Conservation (phyloP, 2,797 vertebrate species). For the Propithecus perrieri region DNA sequence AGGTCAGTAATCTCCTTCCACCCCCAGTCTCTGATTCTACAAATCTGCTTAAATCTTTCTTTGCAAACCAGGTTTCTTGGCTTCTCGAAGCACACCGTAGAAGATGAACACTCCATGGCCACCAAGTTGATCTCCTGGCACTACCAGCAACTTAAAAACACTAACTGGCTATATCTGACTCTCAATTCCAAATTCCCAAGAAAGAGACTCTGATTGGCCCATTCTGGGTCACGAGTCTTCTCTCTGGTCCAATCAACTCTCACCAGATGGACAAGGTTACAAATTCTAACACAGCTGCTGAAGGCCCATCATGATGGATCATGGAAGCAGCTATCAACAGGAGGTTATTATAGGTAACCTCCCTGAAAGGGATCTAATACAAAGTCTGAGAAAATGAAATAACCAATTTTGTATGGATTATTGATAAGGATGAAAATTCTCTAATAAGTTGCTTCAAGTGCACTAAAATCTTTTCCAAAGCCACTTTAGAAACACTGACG, state of each 20-base stretch:
- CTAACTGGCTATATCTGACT: neutral
- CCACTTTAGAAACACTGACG: neutral
- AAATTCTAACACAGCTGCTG: neutral
- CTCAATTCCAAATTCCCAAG: neutral
- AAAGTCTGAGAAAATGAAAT: neutral
- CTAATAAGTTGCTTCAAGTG: neutral
- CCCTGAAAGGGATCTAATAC: neutral
- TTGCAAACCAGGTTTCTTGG: neutral
- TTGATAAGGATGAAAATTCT: neutral
- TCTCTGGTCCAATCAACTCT: neutral
- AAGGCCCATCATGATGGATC: neutral
- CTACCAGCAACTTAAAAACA: neutral
- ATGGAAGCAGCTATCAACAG: neutral
- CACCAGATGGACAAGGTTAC: neutral
- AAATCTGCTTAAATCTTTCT: neutral
- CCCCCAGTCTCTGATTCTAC: neutral
- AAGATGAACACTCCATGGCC: neutral
- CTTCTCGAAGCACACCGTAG: neutral
- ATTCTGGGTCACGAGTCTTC: neutral
- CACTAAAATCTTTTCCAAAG: neutral
- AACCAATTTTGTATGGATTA: neutral
- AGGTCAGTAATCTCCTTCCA: neutral
- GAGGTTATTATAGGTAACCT: neutral
- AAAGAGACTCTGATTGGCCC: neutral
- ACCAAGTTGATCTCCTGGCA: neutral